Evolutionary conservation across 2,113 vertebrate species (phyloP).

Genomic region (Clarias batrachus): DNA sequence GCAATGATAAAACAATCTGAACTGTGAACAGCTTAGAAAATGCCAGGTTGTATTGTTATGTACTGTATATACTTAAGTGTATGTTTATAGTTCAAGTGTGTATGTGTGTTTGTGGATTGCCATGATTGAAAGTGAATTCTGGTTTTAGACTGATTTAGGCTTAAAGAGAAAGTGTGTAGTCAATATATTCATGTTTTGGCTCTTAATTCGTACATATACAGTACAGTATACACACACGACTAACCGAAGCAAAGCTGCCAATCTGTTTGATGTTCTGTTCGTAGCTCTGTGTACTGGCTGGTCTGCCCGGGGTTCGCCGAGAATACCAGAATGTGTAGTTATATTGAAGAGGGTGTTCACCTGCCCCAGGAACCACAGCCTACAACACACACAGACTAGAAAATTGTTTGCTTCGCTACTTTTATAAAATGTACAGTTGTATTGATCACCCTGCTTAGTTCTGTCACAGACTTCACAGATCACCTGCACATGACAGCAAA

Average conservation of each 20-base stretch:
- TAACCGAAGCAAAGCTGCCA: constrained; percentile 78
- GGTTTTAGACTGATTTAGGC: background rate
- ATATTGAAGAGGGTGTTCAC: constrained; percentile 81
- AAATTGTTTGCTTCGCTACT: background rate
- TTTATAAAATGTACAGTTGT: background rate
- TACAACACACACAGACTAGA: constrained; percentile 35
- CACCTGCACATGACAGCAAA: background rate
- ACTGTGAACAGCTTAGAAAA: background rate
- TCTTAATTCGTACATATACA: background rate
- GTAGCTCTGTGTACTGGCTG: constrained; percentile 80
- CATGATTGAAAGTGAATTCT: background rate
- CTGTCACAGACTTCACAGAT: background rate
- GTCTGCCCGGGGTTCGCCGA: constrained; percentile 77
- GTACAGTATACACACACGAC: constrained; percentile 26
- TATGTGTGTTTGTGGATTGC: background rate
- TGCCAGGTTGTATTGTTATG: background rate
- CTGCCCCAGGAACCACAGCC: constrained; percentile 72
- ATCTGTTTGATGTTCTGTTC: constrained; percentile 84
- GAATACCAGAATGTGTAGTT: constrained; percentile 85
- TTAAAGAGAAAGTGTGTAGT: background rate
- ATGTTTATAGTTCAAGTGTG: background rate
- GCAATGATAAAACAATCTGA: background rate
- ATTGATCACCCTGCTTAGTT: background rate
- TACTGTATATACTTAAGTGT: background rate
- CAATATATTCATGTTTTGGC: too few relatives aligned